Percentiles rank a stretch among this genome's conserved stretches.
phyloP scores from a whole-genome alignment of 2,888 invertebrate species.

The Bursaphelenchus okinawaensis region DNA sequence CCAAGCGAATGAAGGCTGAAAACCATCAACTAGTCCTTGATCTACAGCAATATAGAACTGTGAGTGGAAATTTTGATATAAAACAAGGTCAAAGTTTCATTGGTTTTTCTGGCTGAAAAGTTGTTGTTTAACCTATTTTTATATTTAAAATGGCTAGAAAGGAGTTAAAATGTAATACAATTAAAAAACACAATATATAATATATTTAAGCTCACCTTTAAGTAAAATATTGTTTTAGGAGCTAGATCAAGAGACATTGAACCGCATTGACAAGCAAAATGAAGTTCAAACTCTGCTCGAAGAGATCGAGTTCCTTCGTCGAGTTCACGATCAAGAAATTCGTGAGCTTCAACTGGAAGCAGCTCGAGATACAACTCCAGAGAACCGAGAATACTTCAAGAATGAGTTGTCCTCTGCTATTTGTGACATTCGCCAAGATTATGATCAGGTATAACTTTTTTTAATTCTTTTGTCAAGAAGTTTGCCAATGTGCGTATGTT shows the following conservation, averaged over 20 bases:
- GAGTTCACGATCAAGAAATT: slow-evolving; percentile 61
- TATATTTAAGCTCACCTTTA: too few relatives aligned
- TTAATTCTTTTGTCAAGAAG: too few relatives aligned
- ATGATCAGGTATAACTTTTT: slow-evolving; percentile 58
- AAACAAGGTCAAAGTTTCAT: background rate
- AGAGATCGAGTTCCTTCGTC: slow-evolving; percentile 62
- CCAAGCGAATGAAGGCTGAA: slow-evolving; percentile 58
- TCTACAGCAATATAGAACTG: slow-evolving; percentile 56
- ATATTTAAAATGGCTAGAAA: too few relatives aligned
- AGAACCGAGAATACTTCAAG: slow-evolving; percentile 63
- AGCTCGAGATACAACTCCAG: slow-evolving; percentile 61
- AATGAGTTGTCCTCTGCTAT: slow-evolving; percentile 62
- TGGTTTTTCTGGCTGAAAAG: too few relatives aligned
- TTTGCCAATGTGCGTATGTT: too few relatives aligned
- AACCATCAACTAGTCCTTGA: slow-evolving; percentile 54
- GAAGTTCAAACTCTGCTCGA: slow-evolving; percentile 61
- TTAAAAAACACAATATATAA: too few relatives aligned
- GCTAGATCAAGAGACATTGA: slow-evolving; percentile 62
- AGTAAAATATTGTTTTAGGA: slow-evolving; percentile 54
- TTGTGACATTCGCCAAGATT: slow-evolving; percentile 61
- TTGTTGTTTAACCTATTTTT: too few relatives aligned
- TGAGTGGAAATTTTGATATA: too few relatives aligned
- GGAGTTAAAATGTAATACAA: too few relatives aligned
- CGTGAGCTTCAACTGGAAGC: slow-evolving; percentile 56
- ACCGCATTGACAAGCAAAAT: slow-evolving; percentile 62